These are phyloP conservation scores for Orientallactaga bullata DNA, from an alignment of 2,113 vertebrate species.

Conservation along the genomic window DNA sequence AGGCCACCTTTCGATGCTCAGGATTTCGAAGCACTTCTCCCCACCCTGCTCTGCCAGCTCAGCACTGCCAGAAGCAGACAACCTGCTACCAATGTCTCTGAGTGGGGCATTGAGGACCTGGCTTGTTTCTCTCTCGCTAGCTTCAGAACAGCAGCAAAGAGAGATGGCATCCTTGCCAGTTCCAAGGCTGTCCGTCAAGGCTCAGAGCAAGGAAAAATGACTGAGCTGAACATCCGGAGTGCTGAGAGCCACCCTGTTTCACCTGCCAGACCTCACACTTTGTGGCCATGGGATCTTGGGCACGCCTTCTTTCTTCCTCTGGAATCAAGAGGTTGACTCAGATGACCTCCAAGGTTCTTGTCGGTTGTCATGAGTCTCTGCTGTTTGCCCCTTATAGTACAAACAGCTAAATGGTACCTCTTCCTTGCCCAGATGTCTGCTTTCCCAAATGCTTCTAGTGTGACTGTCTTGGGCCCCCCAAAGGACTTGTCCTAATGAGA, in stretches of 20 bases:
- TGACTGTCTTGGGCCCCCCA: slow-evolving; percentile 43
- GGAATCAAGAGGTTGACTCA: slow-evolving; percentile 24
- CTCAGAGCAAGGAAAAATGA: slow-evolving; percentile 55
- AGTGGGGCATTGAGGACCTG: slow-evolving; percentile 73
- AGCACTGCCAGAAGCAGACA: slow-evolving; percentile 78
- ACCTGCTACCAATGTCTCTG: slow-evolving; percentile 73
- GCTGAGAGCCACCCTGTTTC: not conserved
- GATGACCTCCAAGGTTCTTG: not conserved
- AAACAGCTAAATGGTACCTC: slow-evolving; percentile 5
- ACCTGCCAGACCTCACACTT: not conserved
- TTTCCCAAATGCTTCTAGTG: slow-evolving; percentile 58
- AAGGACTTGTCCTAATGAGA: slow-evolving; percentile 69
- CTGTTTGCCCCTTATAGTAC: not conserved
- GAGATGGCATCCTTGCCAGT: slow-evolving; percentile 13
- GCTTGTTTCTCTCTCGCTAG: slow-evolving; percentile 62
- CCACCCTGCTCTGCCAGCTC: slow-evolving; percentile 75
- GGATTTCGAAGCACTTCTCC: slow-evolving; percentile 78
- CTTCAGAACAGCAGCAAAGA: slow-evolving; percentile 59
- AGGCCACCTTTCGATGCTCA: slow-evolving; percentile 83
- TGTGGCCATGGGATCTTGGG: slow-evolving; percentile 18
- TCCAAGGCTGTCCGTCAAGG: slow-evolving; percentile 71
- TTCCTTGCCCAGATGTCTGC: slow-evolving; percentile 21
- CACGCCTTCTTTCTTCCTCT: not conserved
- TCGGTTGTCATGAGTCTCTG: not conserved
- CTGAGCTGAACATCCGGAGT: not conserved